These are phyloP conservation scores for Drosophila dunni DNA, from an alignment of 1,140 invertebrate species.

Conservation along the genomic window DNA sequence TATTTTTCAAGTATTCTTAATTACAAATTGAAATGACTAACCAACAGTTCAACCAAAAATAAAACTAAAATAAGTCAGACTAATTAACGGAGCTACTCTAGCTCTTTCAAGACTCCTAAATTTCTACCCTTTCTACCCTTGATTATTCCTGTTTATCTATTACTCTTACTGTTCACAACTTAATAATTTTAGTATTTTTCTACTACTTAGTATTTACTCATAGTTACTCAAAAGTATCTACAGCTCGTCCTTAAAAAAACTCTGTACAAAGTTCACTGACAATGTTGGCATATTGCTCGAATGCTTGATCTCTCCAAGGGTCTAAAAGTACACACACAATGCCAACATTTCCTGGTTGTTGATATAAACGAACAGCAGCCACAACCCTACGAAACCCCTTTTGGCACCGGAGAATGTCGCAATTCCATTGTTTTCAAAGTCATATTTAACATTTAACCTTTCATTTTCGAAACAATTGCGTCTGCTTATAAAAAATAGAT, in stretches of 20 bases:
- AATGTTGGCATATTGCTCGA: constrained; percentile 50
- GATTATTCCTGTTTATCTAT: neutral
- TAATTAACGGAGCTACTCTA: too few relatives aligned
- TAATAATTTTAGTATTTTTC: too few relatives aligned
- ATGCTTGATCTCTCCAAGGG: constrained; percentile 63
- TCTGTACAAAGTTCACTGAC: constrained; percentile 71
- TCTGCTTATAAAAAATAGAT: constrained; percentile 83
- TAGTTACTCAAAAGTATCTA: constrained; percentile 22
- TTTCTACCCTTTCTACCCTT: too few relatives aligned
- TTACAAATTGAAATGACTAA: too few relatives aligned
- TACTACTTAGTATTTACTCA: constrained; percentile 4
- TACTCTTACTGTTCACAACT: too few relatives aligned
- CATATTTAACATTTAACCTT: constrained; percentile 82
- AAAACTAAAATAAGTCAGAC: too few relatives aligned
- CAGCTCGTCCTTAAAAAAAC: constrained; percentile 22
- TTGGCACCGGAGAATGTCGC: constrained; percentile 2
- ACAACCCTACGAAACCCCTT: neutral
- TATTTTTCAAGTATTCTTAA: too few relatives aligned
- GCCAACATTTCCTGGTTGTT: constrained; percentile 70
- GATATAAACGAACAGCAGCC: constrained; percentile 24
- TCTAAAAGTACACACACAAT: constrained; percentile 29
- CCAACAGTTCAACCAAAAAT: too few relatives aligned
- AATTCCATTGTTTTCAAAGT: constrained; percentile 75
- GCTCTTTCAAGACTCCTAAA: too few relatives aligned
- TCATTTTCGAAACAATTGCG: constrained; percentile 82